Conservation (phyloP, 1,140 invertebrate genomes). For the Caenorhabditis remanei region DNA sequence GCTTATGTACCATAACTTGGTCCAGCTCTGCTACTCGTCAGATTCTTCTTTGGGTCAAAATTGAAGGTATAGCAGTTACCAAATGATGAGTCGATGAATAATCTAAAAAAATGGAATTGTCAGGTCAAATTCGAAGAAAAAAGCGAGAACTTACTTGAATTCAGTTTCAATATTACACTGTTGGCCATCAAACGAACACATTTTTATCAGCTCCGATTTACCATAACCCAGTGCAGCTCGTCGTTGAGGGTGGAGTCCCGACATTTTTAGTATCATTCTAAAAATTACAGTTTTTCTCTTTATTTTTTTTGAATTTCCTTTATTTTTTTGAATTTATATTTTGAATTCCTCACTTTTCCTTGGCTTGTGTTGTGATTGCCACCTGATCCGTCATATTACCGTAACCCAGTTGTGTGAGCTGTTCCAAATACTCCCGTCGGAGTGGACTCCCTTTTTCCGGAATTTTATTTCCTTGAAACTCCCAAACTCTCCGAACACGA, state of each 20-base stretch:
- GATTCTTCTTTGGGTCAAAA: conserved; percentile 58
- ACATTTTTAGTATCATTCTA: conserved; percentile 76
- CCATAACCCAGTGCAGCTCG: conserved; percentile 76
- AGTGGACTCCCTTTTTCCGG: conserved; percentile 75
- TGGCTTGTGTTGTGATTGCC: conserved; percentile 66
- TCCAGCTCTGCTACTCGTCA: conserved; percentile 70
- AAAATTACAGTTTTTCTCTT: no score
- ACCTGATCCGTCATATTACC: conserved; percentile 68
- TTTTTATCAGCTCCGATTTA: conserved; percentile 75
- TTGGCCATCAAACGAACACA: conserved; percentile 77
- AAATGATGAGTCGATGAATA: conserved; percentile 74
- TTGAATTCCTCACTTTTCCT: conserved; percentile 65
- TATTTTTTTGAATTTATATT: no score
- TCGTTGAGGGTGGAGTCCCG: conserved; percentile 69
- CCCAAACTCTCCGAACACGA: conserved; percentile 75
- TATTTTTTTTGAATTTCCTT: no score
- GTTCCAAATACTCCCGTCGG: conserved; percentile 65
- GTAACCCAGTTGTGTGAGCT: conserved; percentile 65
- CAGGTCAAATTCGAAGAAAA: conserved; percentile 41
- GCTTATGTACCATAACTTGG: conserved; percentile 76
- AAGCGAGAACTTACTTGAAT: conserved; percentile 63
- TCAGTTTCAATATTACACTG: conserved; percentile 75
- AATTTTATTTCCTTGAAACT: conserved; percentile 73
- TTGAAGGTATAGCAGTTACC: conserved; percentile 77
- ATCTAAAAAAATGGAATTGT: conserved; percentile 64